phyloP scores from a whole-genome alignment of 37 sponge, comb jelly and placozoan species.

The Geodia barretti region DNA sequence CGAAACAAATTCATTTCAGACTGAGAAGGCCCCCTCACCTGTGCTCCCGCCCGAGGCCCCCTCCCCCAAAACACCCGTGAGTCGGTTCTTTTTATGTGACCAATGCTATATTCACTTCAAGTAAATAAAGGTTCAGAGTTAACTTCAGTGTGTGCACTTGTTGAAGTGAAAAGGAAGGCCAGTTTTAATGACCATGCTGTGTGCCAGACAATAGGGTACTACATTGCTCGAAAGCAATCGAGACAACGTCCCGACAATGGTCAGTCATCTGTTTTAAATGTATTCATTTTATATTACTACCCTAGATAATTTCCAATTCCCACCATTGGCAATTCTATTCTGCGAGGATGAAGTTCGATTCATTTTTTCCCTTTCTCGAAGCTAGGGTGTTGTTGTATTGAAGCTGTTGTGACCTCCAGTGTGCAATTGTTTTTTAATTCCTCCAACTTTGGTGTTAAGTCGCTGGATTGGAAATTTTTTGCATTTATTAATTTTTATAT shows the following conservation, averaged over 20 bases:
- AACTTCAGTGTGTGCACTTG: neutral
- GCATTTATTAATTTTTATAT: too few species aligned
- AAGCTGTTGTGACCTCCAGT: neutral
- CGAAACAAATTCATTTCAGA: too few species aligned
- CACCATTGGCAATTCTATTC: neutral
- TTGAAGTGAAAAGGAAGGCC: neutral
- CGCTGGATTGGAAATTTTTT: too few species aligned
- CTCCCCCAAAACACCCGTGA: too few species aligned
- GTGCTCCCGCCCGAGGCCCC: too few species aligned
- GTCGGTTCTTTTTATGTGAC: too few species aligned
- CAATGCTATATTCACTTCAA: neutral
- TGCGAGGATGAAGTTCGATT: neutral
- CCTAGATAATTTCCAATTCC: too few species aligned
- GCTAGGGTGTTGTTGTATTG: too few species aligned
- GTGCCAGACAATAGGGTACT: neutral
- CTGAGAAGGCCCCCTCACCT: too few species aligned
- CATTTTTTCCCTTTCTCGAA: neutral
- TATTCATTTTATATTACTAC: too few species aligned
- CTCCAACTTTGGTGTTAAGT: neutral
- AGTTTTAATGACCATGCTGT: neutral
- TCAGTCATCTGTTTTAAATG: neutral
- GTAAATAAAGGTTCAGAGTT: neutral
- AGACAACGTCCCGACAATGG: neutral
- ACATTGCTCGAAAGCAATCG: neutral
- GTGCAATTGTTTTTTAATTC: too few species aligned